phyloP scores from a whole-genome alignment of 2,113 vertebrate species.

The Uria lomvia region DNA sequence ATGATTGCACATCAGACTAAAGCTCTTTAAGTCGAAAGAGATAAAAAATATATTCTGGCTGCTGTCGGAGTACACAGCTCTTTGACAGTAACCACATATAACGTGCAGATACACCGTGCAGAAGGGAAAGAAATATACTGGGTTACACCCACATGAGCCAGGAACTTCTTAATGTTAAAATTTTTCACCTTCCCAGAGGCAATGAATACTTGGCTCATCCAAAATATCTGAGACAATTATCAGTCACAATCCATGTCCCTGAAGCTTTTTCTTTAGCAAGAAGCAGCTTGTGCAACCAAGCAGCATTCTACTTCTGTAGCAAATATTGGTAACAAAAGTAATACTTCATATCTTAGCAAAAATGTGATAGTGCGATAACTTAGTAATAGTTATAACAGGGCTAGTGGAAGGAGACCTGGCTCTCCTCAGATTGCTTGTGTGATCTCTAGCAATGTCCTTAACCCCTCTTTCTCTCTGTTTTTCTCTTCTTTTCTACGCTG shows the following conservation, averaged over 20 bases:
- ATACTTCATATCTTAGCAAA: not conserved
- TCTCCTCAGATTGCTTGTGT: not conserved
- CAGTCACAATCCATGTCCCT: not conserved
- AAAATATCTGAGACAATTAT: constrained; percentile 25
- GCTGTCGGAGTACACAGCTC: not conserved
- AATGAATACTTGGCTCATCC: constrained; percentile 45
- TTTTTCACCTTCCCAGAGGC: constrained; percentile 25
- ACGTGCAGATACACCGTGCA: not conserved
- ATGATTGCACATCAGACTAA: not conserved
- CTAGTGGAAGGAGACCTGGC: not conserved
- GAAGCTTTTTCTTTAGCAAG: constrained; percentile 30
- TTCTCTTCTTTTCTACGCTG: not conserved
- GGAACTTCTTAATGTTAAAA: not conserved
- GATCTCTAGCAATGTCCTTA: not conserved
- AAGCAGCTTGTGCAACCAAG: constrained; percentile 17
- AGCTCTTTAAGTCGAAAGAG: not conserved
- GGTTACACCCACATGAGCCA: not conserved
- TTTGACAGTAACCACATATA: not conserved
- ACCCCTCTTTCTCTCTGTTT: not conserved
- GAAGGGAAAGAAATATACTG: not conserved
- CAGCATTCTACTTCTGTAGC: not conserved
- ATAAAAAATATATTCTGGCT: not conserved
- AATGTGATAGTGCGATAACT: not conserved
- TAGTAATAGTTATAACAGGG: not conserved
- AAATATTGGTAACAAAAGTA: not conserved